Conservation (phyloP, 1,140 invertebrate species). For the Atopsyche davidsoni region DNA sequence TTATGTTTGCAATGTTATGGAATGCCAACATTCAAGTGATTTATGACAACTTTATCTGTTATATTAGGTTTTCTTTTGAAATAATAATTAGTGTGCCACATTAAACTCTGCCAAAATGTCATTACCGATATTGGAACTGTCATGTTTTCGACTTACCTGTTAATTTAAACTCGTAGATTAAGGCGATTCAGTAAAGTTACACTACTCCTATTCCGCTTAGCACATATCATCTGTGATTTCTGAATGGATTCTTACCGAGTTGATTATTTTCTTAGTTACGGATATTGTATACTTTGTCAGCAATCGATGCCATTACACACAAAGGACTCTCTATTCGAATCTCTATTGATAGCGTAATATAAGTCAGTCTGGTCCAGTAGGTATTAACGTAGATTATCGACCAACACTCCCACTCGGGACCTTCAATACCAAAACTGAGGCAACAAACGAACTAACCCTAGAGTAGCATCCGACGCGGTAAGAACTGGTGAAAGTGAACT, state of each 20-base stretch:
- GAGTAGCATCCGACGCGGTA: too few relatives aligned
- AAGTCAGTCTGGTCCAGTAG: conserved; percentile 28
- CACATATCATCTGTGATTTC: conserved; percentile 28
- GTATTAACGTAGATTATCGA: conserved; percentile 16
- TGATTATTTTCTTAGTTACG: conserved; percentile 14
- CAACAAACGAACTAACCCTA: conserved; percentile 2
- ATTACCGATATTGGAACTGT: conserved; percentile 39
- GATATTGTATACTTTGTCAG: conserved; percentile 3
- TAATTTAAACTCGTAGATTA: conserved; percentile 11
- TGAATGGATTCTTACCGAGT: neutral
- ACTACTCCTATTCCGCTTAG: conserved; percentile 13
- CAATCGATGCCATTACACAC: conserved; percentile 17
- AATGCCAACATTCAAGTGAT: neutral
- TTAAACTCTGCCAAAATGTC: conserved; percentile 51
- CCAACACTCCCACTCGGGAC: neutral
- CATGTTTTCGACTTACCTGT: conserved; percentile 6
- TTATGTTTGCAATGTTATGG: conserved; percentile 14
- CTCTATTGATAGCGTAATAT: conserved; percentile 19
- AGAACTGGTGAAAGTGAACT: conserved; percentile 17
- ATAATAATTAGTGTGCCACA: conserved; percentile 46
- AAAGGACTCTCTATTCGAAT: conserved; percentile 28
- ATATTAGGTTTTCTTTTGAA: conserved; percentile 46
- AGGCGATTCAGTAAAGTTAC: neutral
- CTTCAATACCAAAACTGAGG: conserved; percentile 12
- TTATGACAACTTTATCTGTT: conserved; percentile 3